Base-by-base conservation (phyloP, 2,113 vertebrate genomes). In the Hydrolagus affinis region DNA sequence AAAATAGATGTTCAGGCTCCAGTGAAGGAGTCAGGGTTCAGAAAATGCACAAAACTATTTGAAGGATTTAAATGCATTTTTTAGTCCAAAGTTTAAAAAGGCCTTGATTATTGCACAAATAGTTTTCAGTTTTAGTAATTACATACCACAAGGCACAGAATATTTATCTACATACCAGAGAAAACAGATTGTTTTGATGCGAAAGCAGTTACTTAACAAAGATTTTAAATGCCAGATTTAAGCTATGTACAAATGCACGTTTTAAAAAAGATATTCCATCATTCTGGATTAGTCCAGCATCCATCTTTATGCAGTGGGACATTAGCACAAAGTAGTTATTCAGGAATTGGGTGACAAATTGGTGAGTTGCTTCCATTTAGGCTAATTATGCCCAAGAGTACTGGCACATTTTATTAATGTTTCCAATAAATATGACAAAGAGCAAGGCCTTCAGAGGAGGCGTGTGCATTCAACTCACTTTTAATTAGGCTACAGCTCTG, bases 101-200 rank as follows among this genome's bases (percentile, higher is more conserved):
- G 15, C 4, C 62, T 21, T 28, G 60, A 60, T 66, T 44, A 44
- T 44, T 44, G 44, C 44, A 44, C 6, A 44, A 60, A 30, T 83
- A 21, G 78, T n/a, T 66, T 66, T 68, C 25, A 66, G 28, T 66
- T 83, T 30, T 62, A n/a, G 59, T 80, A 80, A 80, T 25, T 21
- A 17, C 60, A 60, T 28, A 62, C 23, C 57, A 80, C 44, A 44
- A 44, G 44, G 28, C 12, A 30, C 1, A 64, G 25, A 30, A 83
- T 83, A 12, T 66, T 66, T 66, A 17, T 30, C 14, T 62, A 66
- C 6, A 62, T 28, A 60, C n/a, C 14, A 28, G n/a, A 30, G 32
- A 11, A 66, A 11, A 14, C 23, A 64, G 64, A 62, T 19, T 64
- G 19, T 64, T 80, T 64, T 25, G 28, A 15, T 11, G 14, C 8